These are phyloP conservation scores for Micrasema minimum DNA, from an alignment of 1,140 invertebrate species.

Conservation along the genomic window DNA sequence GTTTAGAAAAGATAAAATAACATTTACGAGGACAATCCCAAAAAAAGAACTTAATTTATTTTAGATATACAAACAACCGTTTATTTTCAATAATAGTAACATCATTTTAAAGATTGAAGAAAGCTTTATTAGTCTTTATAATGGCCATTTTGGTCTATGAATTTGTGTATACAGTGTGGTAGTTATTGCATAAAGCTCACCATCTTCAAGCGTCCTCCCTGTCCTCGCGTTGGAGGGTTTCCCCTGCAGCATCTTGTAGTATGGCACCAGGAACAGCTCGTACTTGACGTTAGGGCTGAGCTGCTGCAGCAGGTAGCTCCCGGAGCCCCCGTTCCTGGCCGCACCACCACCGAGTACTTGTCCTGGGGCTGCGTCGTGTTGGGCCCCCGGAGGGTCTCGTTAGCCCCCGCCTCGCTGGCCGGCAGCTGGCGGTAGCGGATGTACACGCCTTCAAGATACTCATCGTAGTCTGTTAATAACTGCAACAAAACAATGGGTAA, in stretches of 20 bases:
- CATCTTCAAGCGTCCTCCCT: slow-evolving; percentile 78
- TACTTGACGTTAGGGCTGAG: slow-evolving; percentile 77
- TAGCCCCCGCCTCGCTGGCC: slow-evolving; percentile 16
- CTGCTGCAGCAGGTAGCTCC: slow-evolving; percentile 69
- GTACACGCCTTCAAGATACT: slow-evolving; percentile 89
- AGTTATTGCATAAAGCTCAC: too few species aligned
- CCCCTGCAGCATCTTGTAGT: slow-evolving; percentile 80
- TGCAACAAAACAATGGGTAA: slow-evolving; percentile 48
- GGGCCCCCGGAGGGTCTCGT: background rate
- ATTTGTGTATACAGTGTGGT: too few species aligned
- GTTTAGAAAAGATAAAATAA: too few species aligned
- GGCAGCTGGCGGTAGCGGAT: slow-evolving; percentile 89
- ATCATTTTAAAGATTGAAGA: too few species aligned
- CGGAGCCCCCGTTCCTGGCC: slow-evolving; percentile 73
- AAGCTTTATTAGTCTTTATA: too few species aligned
- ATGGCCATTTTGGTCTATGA: too few species aligned
- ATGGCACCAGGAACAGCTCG: slow-evolving; percentile 82
- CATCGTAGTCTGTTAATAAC: slow-evolving; percentile 66
- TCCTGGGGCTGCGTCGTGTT: slow-evolving; percentile 10
- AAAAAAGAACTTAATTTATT: too few species aligned
- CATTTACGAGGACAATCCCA: too few species aligned
- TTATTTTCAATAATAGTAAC: too few species aligned
- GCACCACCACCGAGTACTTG: slow-evolving; percentile 72
- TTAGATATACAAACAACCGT: too few species aligned
- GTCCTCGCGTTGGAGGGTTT: slow-evolving; percentile 80